phyloP scores from a whole-genome alignment of 2,888 invertebrate genomes.

The Drosophila kokeensis region DNA sequence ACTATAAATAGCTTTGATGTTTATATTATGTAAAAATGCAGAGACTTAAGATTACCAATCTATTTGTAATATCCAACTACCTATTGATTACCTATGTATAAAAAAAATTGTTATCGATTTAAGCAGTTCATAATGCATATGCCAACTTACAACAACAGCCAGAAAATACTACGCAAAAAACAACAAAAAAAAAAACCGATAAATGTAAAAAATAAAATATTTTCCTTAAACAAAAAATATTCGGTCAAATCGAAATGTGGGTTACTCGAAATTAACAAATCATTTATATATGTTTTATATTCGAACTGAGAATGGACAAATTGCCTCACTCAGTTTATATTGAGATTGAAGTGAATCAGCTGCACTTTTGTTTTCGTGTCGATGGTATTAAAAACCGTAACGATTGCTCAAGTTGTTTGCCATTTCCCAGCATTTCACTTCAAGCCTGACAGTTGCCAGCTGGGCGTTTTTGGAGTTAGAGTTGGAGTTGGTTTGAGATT shows the following conservation, averaged over 20 bases:
- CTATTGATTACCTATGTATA: conserved; percentile 52
- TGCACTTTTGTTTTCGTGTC: conserved; percentile 63
- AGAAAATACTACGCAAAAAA: conserved; percentile 32
- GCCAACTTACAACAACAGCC: conserved; percentile 41
- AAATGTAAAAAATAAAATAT: conserved; percentile 69
- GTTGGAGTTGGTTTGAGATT: conserved; percentile 9
- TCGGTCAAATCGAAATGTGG: conserved; percentile 1
- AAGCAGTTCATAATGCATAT: conserved; percentile 57
- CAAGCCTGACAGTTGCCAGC: conserved; percentile 6
- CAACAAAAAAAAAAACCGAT: conserved; percentile 23
- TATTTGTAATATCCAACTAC: conserved; percentile 33
- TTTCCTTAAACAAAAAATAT: conserved; percentile 60
- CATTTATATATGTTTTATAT: conserved; percentile 5
- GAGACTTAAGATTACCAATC: conserved; percentile 18
- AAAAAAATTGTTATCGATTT: conserved; percentile 63
- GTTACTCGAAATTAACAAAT: conserved; percentile 12
- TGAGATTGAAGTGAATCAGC: conserved; percentile 57
- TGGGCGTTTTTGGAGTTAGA: neutral
- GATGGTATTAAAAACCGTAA: conserved; percentile 76
- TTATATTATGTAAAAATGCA: conserved; percentile 35
- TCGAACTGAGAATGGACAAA: conserved; percentile 21
- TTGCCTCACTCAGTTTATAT: conserved; percentile 17
- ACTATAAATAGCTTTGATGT: conserved; percentile 25
- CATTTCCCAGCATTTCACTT: conserved; percentile 57
- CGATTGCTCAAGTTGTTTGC: conserved; percentile 77